A percentile compares a stretch with the other conserved stretches of the same genome.
phyloP scores from a whole-genome alignment of 2,797 vertebrate species.

The Spheniscus humboldti region DNA sequence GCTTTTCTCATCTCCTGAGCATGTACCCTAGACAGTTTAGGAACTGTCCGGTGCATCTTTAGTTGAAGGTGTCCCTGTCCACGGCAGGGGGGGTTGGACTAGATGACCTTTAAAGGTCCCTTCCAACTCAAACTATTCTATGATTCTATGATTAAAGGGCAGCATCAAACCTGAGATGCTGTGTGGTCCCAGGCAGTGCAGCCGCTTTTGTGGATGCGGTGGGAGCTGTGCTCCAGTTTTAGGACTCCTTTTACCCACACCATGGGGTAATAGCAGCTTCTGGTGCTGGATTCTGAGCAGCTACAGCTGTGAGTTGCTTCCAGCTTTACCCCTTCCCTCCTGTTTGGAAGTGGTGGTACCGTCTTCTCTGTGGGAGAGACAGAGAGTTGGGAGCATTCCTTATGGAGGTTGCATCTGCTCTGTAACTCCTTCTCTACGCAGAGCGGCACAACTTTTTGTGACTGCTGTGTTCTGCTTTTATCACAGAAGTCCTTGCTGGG shows the following conservation, averaged over 20 bases:
- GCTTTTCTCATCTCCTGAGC: not conserved
- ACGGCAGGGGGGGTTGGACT: no score
- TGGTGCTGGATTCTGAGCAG: not conserved
- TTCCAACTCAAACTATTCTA: no score
- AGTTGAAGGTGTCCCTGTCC: no score
- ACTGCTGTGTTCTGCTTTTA: not conserved
- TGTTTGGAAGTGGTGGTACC: not conserved
- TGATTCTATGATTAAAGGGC: not conserved
- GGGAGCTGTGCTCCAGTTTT: not conserved
- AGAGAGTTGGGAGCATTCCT: not conserved
- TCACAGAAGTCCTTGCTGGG: not conserved
- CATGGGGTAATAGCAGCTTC: not conserved
- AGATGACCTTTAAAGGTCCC: no score
- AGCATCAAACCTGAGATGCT: not conserved
- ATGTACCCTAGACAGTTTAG: not conserved
- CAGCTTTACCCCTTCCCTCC: not conserved
- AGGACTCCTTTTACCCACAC: not conserved
- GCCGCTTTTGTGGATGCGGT: not conserved
- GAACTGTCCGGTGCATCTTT: not conserved
- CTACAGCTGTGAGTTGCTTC: not conserved
- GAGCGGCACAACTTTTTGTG: not conserved
- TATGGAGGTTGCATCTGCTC: not conserved
- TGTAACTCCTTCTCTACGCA: not conserved
- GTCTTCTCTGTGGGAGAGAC: fast-evolving
- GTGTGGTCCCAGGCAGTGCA: not conserved